phyloP scores from a whole-genome alignment of 2,113 vertebrate species.

The Odocoileus hemionus region DNA sequence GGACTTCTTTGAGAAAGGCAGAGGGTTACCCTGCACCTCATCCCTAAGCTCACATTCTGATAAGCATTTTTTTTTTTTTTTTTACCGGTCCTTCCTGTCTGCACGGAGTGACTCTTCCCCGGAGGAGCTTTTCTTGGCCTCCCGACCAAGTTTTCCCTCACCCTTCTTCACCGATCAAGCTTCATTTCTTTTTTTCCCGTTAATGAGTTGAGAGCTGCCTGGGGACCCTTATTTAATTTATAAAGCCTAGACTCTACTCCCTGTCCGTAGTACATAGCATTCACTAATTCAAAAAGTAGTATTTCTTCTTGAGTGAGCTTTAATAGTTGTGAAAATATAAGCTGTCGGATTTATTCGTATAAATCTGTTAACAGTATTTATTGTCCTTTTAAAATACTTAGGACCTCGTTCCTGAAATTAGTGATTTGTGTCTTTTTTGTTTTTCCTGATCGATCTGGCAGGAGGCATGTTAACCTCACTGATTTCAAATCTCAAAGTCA shows the following conservation, averaged over 20 bases:
- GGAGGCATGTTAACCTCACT: background rate
- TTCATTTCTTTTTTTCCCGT: background rate
- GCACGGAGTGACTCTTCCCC: background rate
- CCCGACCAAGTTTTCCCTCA: background rate
- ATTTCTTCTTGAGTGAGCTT: background rate
- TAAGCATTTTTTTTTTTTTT: background rate
- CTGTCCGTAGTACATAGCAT: background rate
- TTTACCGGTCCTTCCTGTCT: rapidly evolving
- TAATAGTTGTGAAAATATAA: background rate
- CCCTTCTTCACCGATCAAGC: background rate
- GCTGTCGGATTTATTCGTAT: background rate
- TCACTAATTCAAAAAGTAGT: background rate
- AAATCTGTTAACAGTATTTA: background rate
- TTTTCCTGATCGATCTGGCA: background rate
- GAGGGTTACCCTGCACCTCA: rapidly evolving
- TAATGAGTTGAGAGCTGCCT: background rate
- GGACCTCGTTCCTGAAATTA: background rate
- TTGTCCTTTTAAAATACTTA: background rate
- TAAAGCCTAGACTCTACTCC: background rate
- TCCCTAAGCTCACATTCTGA: rapidly evolving
- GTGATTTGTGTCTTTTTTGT: background rate
- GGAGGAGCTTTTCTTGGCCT: background rate
- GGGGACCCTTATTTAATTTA: background rate
- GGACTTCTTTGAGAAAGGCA: rapidly evolving
- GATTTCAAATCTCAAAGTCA: background rate